These are phyloP conservation scores for Agonopterix alstromeriana DNA, from an alignment of 2,888 invertebrate genomes.

Conservation along the genomic window DNA sequence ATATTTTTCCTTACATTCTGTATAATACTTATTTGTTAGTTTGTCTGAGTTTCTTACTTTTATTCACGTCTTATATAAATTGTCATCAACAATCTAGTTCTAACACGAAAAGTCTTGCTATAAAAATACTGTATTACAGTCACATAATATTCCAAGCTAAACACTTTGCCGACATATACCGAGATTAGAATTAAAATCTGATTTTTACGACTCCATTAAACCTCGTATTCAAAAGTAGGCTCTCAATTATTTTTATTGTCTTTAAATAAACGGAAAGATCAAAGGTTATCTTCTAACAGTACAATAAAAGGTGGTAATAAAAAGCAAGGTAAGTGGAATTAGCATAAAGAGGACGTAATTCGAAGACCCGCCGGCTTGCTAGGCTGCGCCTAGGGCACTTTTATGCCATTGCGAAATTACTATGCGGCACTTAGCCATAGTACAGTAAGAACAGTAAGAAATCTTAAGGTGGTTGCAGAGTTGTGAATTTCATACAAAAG, in stretches of 20 bases:
- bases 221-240: neutral
- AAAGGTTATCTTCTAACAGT: neutral
- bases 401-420: conserved; percentile 19
- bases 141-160: too few species aligned
- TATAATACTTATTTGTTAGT: too few species aligned
- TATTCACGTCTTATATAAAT: too few species aligned
- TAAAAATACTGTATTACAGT: too few species aligned
- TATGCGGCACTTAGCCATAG: conserved; percentile 14
- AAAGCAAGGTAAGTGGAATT: neutral
- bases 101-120: too few species aligned
- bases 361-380: neutral
- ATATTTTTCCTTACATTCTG: too few species aligned
- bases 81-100: too few species aligned
- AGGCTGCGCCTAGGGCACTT: neutral
- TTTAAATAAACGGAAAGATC: neutral
- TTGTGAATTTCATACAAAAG: too few species aligned
- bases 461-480: too few species aligned
- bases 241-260: neutral
- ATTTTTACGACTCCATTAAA: neutral
- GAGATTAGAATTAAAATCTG: neutral
- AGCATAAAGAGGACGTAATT: neutral
- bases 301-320: neutral
- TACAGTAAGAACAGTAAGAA: neutral
- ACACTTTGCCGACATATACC: too few species aligned
- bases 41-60: too few species aligned